Conservation (phyloP, 2,888 invertebrate species). For the Mimumesa dahlbomi region DNA sequence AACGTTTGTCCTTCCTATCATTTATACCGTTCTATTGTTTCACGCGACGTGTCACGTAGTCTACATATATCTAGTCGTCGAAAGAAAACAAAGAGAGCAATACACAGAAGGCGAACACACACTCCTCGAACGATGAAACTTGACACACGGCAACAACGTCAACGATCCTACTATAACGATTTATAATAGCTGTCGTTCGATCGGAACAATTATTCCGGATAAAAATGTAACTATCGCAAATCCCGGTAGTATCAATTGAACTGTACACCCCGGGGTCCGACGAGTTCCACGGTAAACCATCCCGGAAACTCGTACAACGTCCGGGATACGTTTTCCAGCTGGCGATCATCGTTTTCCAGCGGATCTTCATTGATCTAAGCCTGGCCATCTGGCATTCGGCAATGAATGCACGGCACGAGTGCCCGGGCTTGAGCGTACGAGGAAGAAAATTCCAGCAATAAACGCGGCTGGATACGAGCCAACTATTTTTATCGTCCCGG, state of each 20-base stretch:
- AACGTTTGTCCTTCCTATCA: conserved; percentile 12
- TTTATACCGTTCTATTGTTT: not conserved
- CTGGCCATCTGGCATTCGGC: conserved; percentile 29
- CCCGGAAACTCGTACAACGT: too few relatives aligned
- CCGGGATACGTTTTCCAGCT: too few relatives aligned
- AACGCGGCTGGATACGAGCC: conserved; percentile 61
- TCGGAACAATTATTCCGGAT: too few relatives aligned
- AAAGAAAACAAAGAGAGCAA: too few relatives aligned
- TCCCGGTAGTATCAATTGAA: too few relatives aligned
- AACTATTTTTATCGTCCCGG: conserved; percentile 63
- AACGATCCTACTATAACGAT: too few relatives aligned
- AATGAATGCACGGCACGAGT: conserved; percentile 49
- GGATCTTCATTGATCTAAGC: conserved; percentile 19
- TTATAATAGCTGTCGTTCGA: too few relatives aligned
- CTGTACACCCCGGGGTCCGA: too few relatives aligned
- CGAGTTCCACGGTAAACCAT: not conserved
- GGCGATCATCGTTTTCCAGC: conserved; percentile 2
- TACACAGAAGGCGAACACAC: too few relatives aligned
- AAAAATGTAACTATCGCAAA: too few relatives aligned
- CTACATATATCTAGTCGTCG: not conserved
- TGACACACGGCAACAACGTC: too few relatives aligned
- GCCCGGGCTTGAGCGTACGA: conserved; percentile 27
- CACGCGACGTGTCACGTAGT: not conserved
- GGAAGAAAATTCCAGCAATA: conserved; percentile 65
- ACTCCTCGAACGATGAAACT: too few relatives aligned